Percentiles rank a stretch among this genome's conserved stretches.
phyloP scores from a whole-genome alignment of 1,140 invertebrate species.

The Coelopa frigida region DNA sequence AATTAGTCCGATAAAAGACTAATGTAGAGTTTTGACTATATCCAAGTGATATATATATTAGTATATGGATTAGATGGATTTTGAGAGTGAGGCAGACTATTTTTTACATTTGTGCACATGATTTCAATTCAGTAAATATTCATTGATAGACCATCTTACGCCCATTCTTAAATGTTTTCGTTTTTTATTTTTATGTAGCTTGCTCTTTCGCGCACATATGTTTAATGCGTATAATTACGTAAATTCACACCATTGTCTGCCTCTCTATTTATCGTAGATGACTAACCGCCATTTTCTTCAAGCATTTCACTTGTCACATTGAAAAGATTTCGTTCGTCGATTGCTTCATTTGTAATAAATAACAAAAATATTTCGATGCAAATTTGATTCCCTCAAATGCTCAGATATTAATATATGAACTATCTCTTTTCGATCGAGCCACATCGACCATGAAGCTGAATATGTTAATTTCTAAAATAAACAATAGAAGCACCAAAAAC shows the following conservation, averaged over 20 bases:
- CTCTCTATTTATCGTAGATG: slow-evolving; percentile 5
- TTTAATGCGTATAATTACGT: neutral
- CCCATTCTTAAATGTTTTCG: neutral
- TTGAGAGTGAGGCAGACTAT: too few relatives aligned
- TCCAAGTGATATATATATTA: too few relatives aligned
- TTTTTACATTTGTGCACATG: too few relatives aligned
- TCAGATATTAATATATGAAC: neutral
- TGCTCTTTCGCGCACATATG: slow-evolving; percentile 1
- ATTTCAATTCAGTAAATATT: too few relatives aligned
- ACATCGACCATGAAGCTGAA: neutral
- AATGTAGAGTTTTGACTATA: too few relatives aligned
- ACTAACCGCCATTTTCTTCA: slow-evolving; percentile 13
- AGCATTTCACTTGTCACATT: too few relatives aligned
- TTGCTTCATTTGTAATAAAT: neutral
- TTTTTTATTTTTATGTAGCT: neutral
- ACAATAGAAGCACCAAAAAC: too few relatives aligned
- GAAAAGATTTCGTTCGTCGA: slow-evolving; percentile 1
- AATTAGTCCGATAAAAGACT: too few relatives aligned
- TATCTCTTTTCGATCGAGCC: neutral
- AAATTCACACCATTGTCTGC: neutral
- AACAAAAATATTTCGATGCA: neutral
- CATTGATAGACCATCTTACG: too few relatives aligned
- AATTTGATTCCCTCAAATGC: neutral
- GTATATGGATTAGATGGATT: too few relatives aligned
- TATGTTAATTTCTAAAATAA: slow-evolving; percentile 1